These are phyloP conservation scores for Garrulus glandarius DNA, from an alignment of 2,797 vertebrate species.

Conservation along the genomic window DNA sequence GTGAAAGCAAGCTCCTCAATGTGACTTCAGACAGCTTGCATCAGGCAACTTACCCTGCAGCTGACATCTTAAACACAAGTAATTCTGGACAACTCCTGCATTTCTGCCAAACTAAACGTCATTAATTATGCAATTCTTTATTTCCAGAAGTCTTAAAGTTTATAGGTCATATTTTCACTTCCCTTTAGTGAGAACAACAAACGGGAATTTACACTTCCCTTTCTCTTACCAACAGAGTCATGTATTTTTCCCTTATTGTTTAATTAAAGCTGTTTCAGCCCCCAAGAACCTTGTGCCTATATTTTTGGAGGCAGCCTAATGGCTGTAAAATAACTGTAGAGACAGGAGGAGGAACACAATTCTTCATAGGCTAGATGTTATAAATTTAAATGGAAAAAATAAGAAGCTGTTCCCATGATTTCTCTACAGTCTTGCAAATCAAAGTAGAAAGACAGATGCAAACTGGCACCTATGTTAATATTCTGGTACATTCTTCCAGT, in stretches of 20 bases:
- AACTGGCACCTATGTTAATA: background rate
- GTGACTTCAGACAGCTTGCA: background rate
- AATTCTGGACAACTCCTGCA: background rate
- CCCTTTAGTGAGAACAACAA: background rate
- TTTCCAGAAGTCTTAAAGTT: background rate
- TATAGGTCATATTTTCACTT: background rate
- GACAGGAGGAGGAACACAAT: background rate
- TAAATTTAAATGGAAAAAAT: background rate
- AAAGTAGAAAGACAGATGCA: background rate
- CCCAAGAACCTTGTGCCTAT: background rate
- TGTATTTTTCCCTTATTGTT: background rate
- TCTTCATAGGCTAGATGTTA: background rate
- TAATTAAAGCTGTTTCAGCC: background rate
- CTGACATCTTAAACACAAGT: background rate
- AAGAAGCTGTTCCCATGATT: background rate
- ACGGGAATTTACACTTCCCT: conserved; percentile 6
- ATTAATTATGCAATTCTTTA: background rate
- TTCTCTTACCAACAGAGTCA: background rate
- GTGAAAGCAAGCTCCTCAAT: background rate
- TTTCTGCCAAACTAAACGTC: background rate
- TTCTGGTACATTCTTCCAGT: background rate
- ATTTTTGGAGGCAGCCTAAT: background rate
- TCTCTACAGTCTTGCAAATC: background rate
- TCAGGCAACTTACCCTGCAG: background rate
- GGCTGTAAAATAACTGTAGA: background rate